Evolutionary conservation across 2,113 vertebrate genomes (phyloP).

Genomic region (Paraplagusia blochii): DNA sequence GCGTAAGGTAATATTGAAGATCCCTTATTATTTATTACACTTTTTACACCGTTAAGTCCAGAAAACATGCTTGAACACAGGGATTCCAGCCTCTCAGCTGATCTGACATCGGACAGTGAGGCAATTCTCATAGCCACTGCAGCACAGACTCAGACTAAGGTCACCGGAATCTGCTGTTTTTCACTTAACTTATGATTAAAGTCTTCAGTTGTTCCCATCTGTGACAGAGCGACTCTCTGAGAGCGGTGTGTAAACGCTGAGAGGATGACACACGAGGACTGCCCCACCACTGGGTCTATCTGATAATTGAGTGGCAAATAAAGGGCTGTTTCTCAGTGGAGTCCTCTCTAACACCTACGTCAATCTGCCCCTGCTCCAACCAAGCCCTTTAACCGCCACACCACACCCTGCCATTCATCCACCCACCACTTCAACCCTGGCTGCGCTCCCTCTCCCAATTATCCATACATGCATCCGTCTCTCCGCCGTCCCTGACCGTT

Average conservation of each 20-base stretch:
- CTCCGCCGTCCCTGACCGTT: slow-evolving; percentile 64
- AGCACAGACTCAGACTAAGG: slow-evolving; percentile 3
- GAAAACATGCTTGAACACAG: too few species aligned
- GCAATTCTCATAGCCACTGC: not conserved
- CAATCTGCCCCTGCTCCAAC: slow-evolving; percentile 60
- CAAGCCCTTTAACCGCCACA: slow-evolving; percentile 16
- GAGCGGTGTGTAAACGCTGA: slow-evolving; percentile 25
- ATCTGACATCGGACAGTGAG: not conserved
- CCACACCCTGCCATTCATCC: slow-evolving; percentile 51
- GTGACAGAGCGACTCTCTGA: slow-evolving; percentile 32
- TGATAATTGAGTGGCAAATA: slow-evolving; percentile 76
- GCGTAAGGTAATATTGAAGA: too few species aligned
- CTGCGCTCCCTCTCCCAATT: slow-evolving; percentile 59
- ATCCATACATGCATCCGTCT: slow-evolving; percentile 57
- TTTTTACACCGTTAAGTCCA: too few species aligned
- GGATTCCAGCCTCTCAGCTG: too few species aligned
- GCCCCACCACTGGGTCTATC: slow-evolving; percentile 72
- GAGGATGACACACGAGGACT: slow-evolving; percentile 47
- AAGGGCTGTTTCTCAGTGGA: slow-evolving; percentile 61
- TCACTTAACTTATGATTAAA: slow-evolving; percentile 18
- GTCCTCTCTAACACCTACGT: slow-evolving; percentile 66
- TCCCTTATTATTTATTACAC: too few species aligned
- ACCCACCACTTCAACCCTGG: slow-evolving; percentile 50
- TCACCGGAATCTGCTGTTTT: slow-evolving; percentile 11
- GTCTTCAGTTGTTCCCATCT: slow-evolving; percentile 31